Conservation (phyloP, 2,797 vertebrate genomes). For the Protosalanx chinensis region DNA sequence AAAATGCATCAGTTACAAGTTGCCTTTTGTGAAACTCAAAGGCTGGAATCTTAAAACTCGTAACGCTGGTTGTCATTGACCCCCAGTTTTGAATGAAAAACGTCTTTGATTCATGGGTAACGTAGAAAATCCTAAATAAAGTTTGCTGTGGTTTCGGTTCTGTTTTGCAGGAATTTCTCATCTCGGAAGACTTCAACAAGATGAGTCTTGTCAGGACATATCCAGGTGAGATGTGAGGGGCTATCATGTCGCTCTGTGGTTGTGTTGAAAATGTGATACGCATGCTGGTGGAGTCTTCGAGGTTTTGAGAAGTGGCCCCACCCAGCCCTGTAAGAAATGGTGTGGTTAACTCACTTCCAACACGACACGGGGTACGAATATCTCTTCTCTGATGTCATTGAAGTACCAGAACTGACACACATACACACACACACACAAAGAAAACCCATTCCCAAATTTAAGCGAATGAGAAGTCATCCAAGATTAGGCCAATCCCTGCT, state of each 20-base stretch:
- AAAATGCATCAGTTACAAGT: neutral
- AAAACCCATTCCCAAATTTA: neutral
- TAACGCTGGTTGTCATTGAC: slow-evolving; percentile 16
- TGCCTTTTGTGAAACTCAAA: neutral
- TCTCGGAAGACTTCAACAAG: slow-evolving; percentile 98
- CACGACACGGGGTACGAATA: neutral
- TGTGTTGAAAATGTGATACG: neutral
- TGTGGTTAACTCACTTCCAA: slow-evolving; percentile 7
- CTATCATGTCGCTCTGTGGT: neutral
- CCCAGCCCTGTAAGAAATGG: slow-evolving; percentile 10
- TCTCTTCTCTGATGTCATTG: slow-evolving; percentile 7
- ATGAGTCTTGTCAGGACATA: slow-evolving; percentile 98
- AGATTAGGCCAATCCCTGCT: neutral
- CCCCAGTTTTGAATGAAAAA: slow-evolving; percentile 13
- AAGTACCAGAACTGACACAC: neutral
- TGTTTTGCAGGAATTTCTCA: slow-evolving; percentile 86
- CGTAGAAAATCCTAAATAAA: no score
- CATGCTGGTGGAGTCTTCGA: neutral
- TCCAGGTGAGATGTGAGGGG: slow-evolving; percentile 77
- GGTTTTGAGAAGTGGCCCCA: slow-evolving; percentile 7
- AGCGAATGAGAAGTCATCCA: neutral
- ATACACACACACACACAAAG: slow-evolving; percentile 7
- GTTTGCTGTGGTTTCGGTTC: no score
- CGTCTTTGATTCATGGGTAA: neutral
- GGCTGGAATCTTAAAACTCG: neutral